Percentiles rank a stretch among this genome's conserved stretches.
Evolutionary conservation across 35 echinoderm and acorn worm species (phyloP).

Genomic region (Ptychodera flava): DNA sequence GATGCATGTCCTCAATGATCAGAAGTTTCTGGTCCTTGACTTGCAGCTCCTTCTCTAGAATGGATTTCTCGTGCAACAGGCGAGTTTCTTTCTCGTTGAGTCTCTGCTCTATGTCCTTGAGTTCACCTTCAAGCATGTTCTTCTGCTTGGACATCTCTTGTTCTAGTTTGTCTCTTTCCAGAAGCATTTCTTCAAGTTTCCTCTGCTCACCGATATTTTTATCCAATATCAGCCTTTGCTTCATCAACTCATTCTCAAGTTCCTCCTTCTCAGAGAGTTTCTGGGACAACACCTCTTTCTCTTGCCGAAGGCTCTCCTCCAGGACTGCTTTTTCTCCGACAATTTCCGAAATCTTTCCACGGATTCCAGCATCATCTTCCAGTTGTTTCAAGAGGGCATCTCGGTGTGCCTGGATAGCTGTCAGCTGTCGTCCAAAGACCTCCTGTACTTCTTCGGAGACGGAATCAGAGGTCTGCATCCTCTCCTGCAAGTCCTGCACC

Average conservation of each 20-base stretch:
- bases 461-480: constrained; percentile 47
- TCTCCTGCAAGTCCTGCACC: constrained; percentile 35
- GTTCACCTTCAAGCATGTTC: constrained; percentile 58
- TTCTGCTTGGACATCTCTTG: constrained; percentile 92
- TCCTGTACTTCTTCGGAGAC: constrained; percentile 71
- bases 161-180: constrained; percentile 85
- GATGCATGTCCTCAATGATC: constrained; percentile 59
- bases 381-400: constrained; percentile 36
- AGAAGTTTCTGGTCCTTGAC: constrained; percentile 76
- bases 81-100: constrained; percentile 59
- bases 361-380: constrained; percentile 40
- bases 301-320: constrained; percentile 54
- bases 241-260: constrained; percentile 53
- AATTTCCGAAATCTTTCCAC: constrained; percentile 26
- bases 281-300: constrained; percentile 74
- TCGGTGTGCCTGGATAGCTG: constrained; percentile 48
- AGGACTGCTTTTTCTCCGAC: constrained; percentile 55
- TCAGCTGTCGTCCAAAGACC: constrained; percentile 57
- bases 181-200: constrained; percentile 61
- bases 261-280: constrained; percentile 82
- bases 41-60: constrained; percentile 69
- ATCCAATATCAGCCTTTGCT: constrained; percentile 70
- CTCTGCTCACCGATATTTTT: constrained; percentile 62
- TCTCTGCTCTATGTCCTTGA: constrained; percentile 75
- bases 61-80: constrained; percentile 62